Base-by-base conservation (phyloP, 1,140 invertebrate genomes). In the Lerema accius region DNA sequence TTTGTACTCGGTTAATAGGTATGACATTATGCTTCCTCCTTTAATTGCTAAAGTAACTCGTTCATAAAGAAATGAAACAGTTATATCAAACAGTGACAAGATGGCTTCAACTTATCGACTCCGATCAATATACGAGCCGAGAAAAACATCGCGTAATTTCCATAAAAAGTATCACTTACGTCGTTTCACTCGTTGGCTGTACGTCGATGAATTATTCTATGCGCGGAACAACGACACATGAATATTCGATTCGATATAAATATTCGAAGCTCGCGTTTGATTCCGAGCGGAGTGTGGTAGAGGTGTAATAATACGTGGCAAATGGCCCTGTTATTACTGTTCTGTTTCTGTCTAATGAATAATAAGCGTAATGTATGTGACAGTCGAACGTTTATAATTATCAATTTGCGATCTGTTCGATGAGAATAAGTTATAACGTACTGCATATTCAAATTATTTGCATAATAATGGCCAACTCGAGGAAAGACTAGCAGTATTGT, bases 201-300 rank as follows among this genome's bases (percentile, higher is more conserved):
- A 13, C 19, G 9, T 17, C 50, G 19, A 28, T 71, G 62, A 63
- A 68, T 71, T 55, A 71, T 68, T 65, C 58, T 68, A 71, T 68
- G 64, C 65, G 46, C 56, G 40, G 48, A 23, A 42, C 53, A 55
- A 42, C 59, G 43, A 35, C 51, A 39, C 63, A 63, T 65, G 60
- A 67, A 64, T 61, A 67, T 67, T 68, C 42, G 55, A 65, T 65
- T 63, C 42, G 43, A 45, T 64, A 51, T 49, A 50, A 42, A 63
- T 65, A 56, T 56, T 56, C 53, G 53, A 45, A 26, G 28, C 40
- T 45, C 23, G 40, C 32, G 49, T 45, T 32, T 32, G 19, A 56
- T 56, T 56, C 51, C 51, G 39, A 55, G 26, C 39, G 35, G 39
- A 53, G 13, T 55, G 51, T 53, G 7, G 50, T 40, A 4, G 50